Evolutionary conservation across 2,888 invertebrate species (phyloP).

Genomic region (Enoplolaimus lenunculus): DNA sequence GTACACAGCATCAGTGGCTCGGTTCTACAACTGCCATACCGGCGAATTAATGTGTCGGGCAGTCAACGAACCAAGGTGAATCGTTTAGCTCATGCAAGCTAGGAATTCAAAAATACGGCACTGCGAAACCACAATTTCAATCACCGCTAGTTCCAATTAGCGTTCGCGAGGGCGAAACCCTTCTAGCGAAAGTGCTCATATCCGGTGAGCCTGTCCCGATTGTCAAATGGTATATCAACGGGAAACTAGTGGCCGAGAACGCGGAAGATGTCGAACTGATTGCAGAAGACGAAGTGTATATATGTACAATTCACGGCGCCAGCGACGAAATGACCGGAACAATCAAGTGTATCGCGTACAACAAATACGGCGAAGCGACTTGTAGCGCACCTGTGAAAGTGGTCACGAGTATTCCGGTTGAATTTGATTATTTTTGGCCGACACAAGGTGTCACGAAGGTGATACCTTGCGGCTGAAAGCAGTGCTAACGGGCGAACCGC

Average conservation of each 20-base stretch:
- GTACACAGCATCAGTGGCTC: too few species aligned
- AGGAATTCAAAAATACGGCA: conserved; percentile 50
- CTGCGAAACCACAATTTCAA: conserved; percentile 36
- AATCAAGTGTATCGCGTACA: conserved; percentile 46
- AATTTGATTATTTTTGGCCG: conserved; percentile 39
- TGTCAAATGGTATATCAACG: conserved; percentile 56
- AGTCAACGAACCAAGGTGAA: conserved; percentile 46
- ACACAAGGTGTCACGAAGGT: conserved; percentile 40
- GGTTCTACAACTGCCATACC: too few species aligned
- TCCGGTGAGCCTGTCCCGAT: conserved; percentile 79
- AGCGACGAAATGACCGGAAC: conserved; percentile 46
- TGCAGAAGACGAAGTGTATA: conserved; percentile 39
- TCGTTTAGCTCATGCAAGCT: conserved; percentile 59
- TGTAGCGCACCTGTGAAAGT: conserved; percentile 40
- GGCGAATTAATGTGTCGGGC: conserved; percentile 43
- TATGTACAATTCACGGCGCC: conserved; percentile 42
- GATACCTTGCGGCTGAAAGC: conserved; percentile 41
- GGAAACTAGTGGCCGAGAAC: conserved; percentile 33
- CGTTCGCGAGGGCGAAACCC: conserved; percentile 67
- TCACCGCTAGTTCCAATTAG: conserved; percentile 47
- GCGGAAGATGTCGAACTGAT: conserved; percentile 37
- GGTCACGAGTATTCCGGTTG: conserved; percentile 37
- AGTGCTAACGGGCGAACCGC: conserved; percentile 39
- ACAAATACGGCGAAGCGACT: conserved; percentile 42
- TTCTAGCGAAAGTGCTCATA: conserved; percentile 68